phyloP scores from a whole-genome alignment of 2,888 invertebrate genomes.

The Oxycera nigricornis region DNA sequence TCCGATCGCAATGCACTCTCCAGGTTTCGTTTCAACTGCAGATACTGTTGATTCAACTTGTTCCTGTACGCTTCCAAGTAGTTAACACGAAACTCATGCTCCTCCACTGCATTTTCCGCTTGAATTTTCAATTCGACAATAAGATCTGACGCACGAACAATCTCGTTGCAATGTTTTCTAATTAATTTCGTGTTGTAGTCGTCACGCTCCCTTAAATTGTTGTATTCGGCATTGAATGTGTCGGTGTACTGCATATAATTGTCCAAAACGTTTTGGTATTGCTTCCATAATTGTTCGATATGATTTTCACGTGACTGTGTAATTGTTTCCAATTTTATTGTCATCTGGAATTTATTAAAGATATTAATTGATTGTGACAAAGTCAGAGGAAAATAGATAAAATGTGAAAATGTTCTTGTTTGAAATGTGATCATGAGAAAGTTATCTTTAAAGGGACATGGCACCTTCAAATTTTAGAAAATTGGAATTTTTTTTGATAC shows the following conservation, averaged over 20 bases:
- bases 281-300: constrained; percentile 63
- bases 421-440: too few relatives aligned
- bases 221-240: constrained; percentile 61
- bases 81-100: constrained; percentile 62
- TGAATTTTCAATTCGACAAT: constrained; percentile 62
- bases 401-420: too few relatives aligned
- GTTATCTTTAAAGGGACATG: too few relatives aligned
- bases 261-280: constrained; percentile 60
- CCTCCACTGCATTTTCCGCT: constrained; percentile 62
- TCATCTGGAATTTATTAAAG: constrained; percentile 53
- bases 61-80: constrained; percentile 64
- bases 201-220: constrained; percentile 61
- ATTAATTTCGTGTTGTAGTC: constrained; percentile 58
- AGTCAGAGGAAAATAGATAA: too few relatives aligned
- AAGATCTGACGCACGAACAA: constrained; percentile 56
- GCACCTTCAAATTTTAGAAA: too few relatives aligned
- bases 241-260: constrained; percentile 61
- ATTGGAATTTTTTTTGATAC: too few relatives aligned
- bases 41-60: constrained; percentile 62
- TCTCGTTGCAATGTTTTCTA: constrained; percentile 59
- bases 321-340: constrained; percentile 60
- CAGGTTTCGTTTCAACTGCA: constrained; percentile 65
- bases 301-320: constrained; percentile 62
- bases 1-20: constrained; percentile 64
- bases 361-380: constrained; percentile 10